These are phyloP conservation scores for Leucoma salicis DNA, from an alignment of 2,888 invertebrate genomes.

Conservation along the genomic window DNA sequence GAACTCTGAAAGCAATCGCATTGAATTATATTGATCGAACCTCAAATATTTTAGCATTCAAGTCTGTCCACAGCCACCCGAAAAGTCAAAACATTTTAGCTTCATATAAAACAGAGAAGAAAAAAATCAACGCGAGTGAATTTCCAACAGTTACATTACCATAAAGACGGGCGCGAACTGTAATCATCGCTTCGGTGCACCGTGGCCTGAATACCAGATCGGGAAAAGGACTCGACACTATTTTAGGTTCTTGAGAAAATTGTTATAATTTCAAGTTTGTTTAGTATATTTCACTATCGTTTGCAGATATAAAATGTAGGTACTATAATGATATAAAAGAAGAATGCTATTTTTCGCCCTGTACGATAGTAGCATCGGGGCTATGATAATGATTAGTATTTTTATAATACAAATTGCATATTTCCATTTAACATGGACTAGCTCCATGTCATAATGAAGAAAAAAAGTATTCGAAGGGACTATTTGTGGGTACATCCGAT, in stretches of 20 bases:
- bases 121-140: slow-evolving; percentile 70
- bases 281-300: too few relatives aligned
- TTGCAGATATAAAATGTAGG: too few relatives aligned
- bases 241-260: slow-evolving; percentile 14
- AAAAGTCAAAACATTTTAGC: slow-evolving; percentile 17
- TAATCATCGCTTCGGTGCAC: slow-evolving; percentile 61
- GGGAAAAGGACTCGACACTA: slow-evolving; percentile 25
- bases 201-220: slow-evolving; percentile 57
- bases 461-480: too few relatives aligned
- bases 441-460: too few relatives aligned
- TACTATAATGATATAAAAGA: too few relatives aligned
- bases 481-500: too few relatives aligned
- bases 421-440: too few relatives aligned
- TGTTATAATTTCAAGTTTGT: slow-evolving; percentile 16
- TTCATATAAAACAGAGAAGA: slow-evolving; percentile 28
- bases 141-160: slow-evolving; percentile 63
- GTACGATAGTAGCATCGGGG: too few relatives aligned
- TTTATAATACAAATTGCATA: too few relatives aligned
- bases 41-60: slow-evolving; percentile 1
- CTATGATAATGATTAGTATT: too few relatives aligned
- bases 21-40: background rate
- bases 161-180: slow-evolving; percentile 64
- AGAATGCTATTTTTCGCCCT: too few relatives aligned
- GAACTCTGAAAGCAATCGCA: background rate
- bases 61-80: slow-evolving; percentile 1